Percentiles rank a stretch among this genome's conserved stretches.
Evolutionary conservation across 2,797 vertebrate species (phyloP).

Genomic region (Gephyroberyx darwinii): DNA sequence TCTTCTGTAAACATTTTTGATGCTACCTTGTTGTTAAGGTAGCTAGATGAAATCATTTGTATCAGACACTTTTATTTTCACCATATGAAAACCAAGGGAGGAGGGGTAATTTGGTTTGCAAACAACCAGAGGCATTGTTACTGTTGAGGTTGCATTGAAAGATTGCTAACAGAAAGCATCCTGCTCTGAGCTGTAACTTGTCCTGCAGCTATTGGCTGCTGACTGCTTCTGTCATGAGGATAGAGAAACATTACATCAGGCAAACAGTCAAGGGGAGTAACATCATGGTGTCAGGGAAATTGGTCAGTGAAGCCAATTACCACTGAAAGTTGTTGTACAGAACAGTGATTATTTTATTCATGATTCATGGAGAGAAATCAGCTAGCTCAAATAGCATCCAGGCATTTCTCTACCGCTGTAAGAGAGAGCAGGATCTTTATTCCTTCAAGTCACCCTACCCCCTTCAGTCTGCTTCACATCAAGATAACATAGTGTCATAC

Average conservation of each 20-base stretch:
- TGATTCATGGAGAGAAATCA: too few species aligned
- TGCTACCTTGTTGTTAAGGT: not conserved
- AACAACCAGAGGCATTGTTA: constrained; percentile 64
- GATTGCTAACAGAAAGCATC: constrained; percentile 55
- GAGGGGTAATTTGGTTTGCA: constrained; percentile 74
- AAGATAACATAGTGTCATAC: too few species aligned
- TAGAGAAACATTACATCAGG: constrained; percentile 65
- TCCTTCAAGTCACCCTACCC: too few species aligned
- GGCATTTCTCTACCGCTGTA: too few species aligned
- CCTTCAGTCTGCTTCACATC: too few species aligned
- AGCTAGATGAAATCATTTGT: constrained; percentile 18
- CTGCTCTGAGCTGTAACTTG: constrained; percentile 69
- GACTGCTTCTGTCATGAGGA: constrained; percentile 39
- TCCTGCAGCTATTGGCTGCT: constrained; percentile 78
- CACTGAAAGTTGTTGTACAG: too few species aligned
- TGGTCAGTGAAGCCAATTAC: too few species aligned
- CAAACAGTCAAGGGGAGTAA: constrained; percentile 44
- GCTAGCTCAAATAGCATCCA: too few species aligned
- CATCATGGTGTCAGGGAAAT: constrained; percentile 1
- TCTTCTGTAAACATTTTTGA: not conserved
- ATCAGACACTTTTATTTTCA: constrained; percentile 35
- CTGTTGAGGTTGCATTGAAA: constrained; percentile 55
- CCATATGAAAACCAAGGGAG: constrained; percentile 30
- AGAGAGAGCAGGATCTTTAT: too few species aligned
- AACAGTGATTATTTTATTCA: too few species aligned